These are phyloP conservation scores for Apotomis betuletana DNA, from an alignment of 2,888 invertebrate genomes.

Conservation along the genomic window DNA sequence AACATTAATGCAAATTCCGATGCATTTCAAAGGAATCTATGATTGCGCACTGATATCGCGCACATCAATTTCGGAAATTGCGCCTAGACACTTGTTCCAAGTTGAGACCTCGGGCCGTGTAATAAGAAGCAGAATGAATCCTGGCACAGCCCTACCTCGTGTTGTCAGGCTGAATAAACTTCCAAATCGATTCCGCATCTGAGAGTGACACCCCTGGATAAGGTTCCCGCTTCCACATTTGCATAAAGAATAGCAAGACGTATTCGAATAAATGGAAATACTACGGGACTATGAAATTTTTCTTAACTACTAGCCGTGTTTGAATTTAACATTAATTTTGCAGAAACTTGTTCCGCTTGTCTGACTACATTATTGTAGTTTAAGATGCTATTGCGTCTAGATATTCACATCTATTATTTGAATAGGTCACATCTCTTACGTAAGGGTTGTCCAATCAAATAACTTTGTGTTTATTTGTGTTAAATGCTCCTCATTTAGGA, in stretches of 20 bases:
- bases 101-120: constrained; percentile 53
- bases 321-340: constrained; percentile 31
- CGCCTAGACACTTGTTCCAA: constrained; percentile 36
- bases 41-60: constrained; percentile 26
- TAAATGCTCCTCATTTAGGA: too few relatives aligned
- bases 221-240: constrained; percentile 73
- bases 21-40: constrained; percentile 26
- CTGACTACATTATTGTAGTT: background rate
- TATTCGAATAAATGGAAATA: constrained; percentile 56
- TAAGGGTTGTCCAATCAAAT: too few relatives aligned
- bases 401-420: background rate
- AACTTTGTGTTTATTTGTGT: too few relatives aligned
- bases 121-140: constrained; percentile 63
- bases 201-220: constrained; percentile 78
- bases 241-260: constrained; percentile 75
- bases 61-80: constrained; percentile 34
- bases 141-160: constrained; percentile 68
- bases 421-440: background rate
- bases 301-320: constrained; percentile 27
- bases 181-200: constrained; percentile 81
- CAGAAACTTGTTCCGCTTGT: constrained; percentile 3
- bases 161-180: constrained; percentile 81
- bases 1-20: constrained; percentile 16
- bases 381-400: background rate
- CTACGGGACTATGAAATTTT: constrained; percentile 36